Conservation (phyloP, 2,113 vertebrate genomes). For the Uropsilus gracilis region DNA sequence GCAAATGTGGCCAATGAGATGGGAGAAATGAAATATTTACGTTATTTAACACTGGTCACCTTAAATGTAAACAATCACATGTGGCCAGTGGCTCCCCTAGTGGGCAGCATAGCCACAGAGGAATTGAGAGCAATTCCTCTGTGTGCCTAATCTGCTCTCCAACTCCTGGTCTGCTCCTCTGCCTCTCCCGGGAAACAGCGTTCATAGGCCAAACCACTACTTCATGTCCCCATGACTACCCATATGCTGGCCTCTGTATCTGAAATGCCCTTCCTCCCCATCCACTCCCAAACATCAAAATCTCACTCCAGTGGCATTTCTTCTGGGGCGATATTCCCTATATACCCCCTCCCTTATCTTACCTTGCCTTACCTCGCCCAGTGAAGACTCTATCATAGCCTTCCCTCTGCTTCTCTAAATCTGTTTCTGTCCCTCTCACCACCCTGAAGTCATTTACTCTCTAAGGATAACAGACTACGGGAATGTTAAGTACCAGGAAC, state of each 20-base stretch:
- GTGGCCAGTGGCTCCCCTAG: background rate
- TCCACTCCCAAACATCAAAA: background rate
- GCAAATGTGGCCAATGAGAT: background rate
- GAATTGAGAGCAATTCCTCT: background rate
- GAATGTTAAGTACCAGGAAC: background rate
- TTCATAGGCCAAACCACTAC: background rate
- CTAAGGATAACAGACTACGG: background rate
- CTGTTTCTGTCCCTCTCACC: background rate
- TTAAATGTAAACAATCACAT: background rate
- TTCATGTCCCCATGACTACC: background rate
- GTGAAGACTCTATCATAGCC: background rate
- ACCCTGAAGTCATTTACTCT: background rate
- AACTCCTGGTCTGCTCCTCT: background rate
- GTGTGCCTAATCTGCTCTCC: background rate
- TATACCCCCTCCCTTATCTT: too few species aligned
- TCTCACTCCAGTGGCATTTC: background rate
- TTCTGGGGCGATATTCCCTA: background rate
- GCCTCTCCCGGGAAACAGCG: background rate
- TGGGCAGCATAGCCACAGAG: too few species aligned
- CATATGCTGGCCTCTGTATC: background rate
- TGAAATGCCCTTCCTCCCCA: background rate
- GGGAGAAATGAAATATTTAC: background rate
- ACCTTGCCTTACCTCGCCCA: background rate
- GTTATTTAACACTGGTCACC: background rate
- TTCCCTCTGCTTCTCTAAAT: background rate